Base-by-base conservation (phyloP, 2,888 invertebrate species). In the Netelia inedita region DNA sequence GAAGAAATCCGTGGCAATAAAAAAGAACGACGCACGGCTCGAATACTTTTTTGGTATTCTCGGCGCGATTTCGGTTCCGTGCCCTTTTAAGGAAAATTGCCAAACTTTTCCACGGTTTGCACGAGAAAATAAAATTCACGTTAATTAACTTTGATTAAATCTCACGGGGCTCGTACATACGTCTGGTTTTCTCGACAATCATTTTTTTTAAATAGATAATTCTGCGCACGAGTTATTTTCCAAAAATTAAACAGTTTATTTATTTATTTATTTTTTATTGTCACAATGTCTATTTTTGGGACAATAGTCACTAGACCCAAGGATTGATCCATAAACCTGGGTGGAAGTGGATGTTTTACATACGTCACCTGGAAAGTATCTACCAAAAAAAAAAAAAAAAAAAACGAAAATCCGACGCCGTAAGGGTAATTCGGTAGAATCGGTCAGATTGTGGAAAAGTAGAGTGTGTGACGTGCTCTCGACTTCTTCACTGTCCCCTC, bases 31-130 rank as follows among this genome's bases (percentile, higher is more conserved):
- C 21, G 10, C 69, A 69, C 21, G 11, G 65, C 59, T 65, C 6
- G 28, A 72, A 79, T 50, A 5, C 9, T 66, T 57, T 68, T 53
- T 79, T 41, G 53, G 21, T 61, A 19, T 72, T 83, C 65, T 63
- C 71, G 65, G 65, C 21, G 65, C 69, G 23, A 66, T 66, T 83
- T 80, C 66, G 72, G 35, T 35, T 35, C 57, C 28, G 53, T 53
- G 55, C 41, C 55, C 75, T 75, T 79, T 79, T 21, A 63, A 50
- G 41, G 57, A 74, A 74, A 82, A 85, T 85, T 81, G 74, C 35
- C 21, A 59, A 85, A 74, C 57, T 85, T 79, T 75, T 63, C 19
- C 14, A 66, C 43, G 78, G 16, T 14, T 73, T 23, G 50, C 35
- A 43, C 61, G 63, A 63, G 63, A 50, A 35, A n/a, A 55, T 11